These are phyloP conservation scores for Spinus pinus DNA, from an alignment of 2,797 vertebrate species.

Conservation along the genomic window DNA sequence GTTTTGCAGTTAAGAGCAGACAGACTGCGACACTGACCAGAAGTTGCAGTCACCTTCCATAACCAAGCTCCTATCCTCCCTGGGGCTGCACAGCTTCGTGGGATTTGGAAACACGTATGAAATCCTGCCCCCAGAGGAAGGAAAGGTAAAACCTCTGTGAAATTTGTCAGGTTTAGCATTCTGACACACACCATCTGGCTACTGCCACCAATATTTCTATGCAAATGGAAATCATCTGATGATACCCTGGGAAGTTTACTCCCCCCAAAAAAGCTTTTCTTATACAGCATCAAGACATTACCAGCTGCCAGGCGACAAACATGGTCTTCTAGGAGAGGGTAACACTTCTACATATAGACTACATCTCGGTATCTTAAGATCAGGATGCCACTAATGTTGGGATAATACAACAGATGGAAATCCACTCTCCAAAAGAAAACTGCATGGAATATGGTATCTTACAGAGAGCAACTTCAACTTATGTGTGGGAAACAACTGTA, in stretches of 20 bases:
- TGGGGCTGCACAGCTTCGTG: neutral
- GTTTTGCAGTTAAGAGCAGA: neutral
- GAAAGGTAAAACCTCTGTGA: neutral
- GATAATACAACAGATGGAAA: neutral
- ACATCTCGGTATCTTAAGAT: neutral
- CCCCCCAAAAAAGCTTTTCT: neutral
- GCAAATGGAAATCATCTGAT: neutral
- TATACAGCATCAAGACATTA: neutral
- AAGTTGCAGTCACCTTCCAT: neutral
- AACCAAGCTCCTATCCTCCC: neutral
- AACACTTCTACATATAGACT: neutral
- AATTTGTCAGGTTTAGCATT: neutral
- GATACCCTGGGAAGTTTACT: neutral
- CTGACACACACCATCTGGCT: neutral
- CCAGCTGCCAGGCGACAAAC: neutral
- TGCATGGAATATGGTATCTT: neutral
- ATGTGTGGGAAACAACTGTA: neutral
- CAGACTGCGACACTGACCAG: neutral
- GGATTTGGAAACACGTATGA: neutral
- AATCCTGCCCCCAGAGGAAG: neutral
- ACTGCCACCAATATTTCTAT: neutral
- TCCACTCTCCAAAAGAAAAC: neutral
- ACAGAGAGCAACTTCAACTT: neutral
- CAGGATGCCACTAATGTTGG: neutral
- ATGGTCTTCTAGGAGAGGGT: fast-evolving